Percentiles rank a stretch among this genome's conserved stretches.
phyloP scores from a whole-genome alignment of 1,140 invertebrate species.

The Acromyrmex echinatior region DNA sequence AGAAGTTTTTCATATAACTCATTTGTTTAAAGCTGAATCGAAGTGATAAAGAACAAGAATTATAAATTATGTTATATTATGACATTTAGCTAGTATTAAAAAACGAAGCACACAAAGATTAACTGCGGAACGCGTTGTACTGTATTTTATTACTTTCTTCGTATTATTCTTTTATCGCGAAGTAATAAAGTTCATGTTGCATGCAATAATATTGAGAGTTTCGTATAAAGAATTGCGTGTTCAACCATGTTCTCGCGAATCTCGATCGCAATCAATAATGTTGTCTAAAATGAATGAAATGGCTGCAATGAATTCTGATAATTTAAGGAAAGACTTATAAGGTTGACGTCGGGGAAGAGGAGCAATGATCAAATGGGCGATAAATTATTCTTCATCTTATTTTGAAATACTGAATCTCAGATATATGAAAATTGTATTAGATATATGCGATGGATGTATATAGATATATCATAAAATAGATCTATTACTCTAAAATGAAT shows the following conservation, averaged over 20 bases:
- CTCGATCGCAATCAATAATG: neutral
- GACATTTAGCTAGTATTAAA: neutral
- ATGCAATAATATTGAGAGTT: neutral
- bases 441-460: neutral
- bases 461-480: neutral
- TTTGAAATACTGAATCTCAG: neutral
- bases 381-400: neutral
- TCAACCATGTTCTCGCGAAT: neutral
- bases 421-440: neutral
- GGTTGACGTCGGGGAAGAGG: neutral
- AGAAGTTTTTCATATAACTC: neutral
- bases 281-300: neutral
- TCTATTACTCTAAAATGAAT: neutral
- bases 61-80: neutral
- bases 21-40: neutral
- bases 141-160: neutral
- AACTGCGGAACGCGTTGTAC: neutral
- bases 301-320: neutral
- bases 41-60: neutral
- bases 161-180: neutral
- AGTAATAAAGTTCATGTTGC: neutral
- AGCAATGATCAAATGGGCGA: neutral
- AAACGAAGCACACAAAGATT: neutral
- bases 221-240: neutral
- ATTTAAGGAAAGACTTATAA: neutral